Conservation (phyloP, 1,140 invertebrate genomes). For the Coboldia fuscipes region DNA sequence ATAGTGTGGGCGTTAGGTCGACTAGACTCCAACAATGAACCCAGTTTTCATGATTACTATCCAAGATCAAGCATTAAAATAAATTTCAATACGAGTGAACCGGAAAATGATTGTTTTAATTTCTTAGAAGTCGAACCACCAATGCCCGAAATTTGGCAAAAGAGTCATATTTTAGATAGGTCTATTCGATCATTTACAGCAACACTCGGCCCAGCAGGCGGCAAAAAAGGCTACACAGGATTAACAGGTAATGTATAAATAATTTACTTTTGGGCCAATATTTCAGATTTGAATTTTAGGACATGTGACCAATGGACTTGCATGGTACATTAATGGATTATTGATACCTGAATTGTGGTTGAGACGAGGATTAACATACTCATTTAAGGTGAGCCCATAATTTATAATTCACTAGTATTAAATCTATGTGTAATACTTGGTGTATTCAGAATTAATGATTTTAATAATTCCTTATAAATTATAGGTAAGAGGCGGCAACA, state of each 20-base stretch:
- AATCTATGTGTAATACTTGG: background rate
- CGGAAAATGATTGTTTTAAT: constrained; percentile 41
- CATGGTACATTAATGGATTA: constrained; percentile 48
- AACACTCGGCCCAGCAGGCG: constrained; percentile 60
- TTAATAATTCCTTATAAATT: background rate
- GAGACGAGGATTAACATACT: constrained; percentile 64
- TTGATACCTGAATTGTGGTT: constrained; percentile 72
- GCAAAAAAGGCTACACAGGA: constrained; percentile 50
- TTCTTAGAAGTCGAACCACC: constrained; percentile 30
- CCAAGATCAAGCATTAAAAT: constrained; percentile 44
- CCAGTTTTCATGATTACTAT: constrained; percentile 64
- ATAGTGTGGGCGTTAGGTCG: constrained; percentile 72
- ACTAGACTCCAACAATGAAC: constrained; percentile 55
- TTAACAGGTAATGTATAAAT: constrained; percentile 32
- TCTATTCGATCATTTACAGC: constrained; percentile 53
- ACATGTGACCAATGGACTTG: constrained; percentile 22
- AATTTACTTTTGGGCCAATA: background rate
- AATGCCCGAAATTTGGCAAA: constrained; percentile 44
- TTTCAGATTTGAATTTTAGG: constrained; percentile 5
- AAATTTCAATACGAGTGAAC: constrained; percentile 38
- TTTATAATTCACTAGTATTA: background rate
- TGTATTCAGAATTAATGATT: background rate
- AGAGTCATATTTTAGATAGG: constrained; percentile 52
- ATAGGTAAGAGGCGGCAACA: constrained; percentile 61
- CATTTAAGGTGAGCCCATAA: constrained; percentile 44